Base-by-base conservation (phyloP, 2,888 invertebrate genomes). In the Diaphora mendica region DNA sequence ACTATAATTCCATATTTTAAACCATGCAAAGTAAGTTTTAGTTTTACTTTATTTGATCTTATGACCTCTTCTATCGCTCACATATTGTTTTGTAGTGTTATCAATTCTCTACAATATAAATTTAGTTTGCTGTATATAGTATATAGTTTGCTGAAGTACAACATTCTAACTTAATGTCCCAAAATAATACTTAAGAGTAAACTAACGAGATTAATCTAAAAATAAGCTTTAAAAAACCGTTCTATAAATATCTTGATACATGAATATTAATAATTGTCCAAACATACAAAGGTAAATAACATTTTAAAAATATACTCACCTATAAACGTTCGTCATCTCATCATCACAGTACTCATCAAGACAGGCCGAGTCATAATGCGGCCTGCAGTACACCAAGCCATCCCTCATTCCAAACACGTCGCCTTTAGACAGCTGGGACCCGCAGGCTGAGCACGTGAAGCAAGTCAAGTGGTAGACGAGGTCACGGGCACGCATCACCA, bases 321-420 rank as follows among this genome's bases (percentile, higher is more conserved):
- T 92, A 77, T 93, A 95, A 62, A 95, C 95, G 70, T 91, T 94
- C 66, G 91, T 94, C 78, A 96, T 92, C 72, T 96, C 97, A 75
- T 96, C 97, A 84, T 97, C 96, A 83, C 96, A 96, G 79, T 97
- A 97, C 4, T 96, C 96, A 81, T 96, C 97, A 82, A 97, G 94
- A 84, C 96, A 97, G 76, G 97, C 94, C 72, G 89, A 93, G 77
- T 96, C 96, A 79, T 96, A 96, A 78, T 96, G 96, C 2, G 96
- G 95, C n/a, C 95, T 96, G 95, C 97, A 97, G 91, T 97, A 97
- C 77, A 98, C 97, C 78, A 98, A 96, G 70, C 97, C 97, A 82
- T 98, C 98, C 78, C 98, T 96, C 96, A 99, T 97, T 48, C 99
- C 99, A 91, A 99, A 99, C 85, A 98, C 98, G 89, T 99, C 99